Conservation (phyloP, 2,797 vertebrate genomes). For the Cyclopterus lumpus region DNA sequence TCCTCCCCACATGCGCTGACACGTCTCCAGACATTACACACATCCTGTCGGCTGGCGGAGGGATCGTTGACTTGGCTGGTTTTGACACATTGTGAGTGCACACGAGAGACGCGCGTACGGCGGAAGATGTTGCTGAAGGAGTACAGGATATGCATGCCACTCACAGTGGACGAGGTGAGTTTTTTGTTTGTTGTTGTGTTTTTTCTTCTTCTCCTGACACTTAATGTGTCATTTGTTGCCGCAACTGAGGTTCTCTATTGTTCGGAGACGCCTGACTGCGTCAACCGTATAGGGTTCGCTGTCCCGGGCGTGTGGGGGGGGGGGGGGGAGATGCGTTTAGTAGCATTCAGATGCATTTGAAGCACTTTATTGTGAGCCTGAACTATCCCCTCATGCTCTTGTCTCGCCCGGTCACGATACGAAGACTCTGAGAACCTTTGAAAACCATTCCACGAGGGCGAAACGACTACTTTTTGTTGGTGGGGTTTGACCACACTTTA, state of each 20-base stretch:
- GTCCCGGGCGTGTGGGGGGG: conserved; percentile 36
- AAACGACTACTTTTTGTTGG: background rate
- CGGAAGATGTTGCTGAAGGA: conserved; percentile 96
- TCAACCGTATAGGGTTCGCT: background rate
- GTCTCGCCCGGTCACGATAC: background rate
- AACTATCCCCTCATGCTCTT: background rate
- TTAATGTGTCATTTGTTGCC: background rate
- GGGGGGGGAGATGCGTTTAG: background rate
- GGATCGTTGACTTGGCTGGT: conserved; percentile 39
- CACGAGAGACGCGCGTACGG: conserved; percentile 32
- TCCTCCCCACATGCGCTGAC: conserved; percentile 60
- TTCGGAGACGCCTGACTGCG: background rate
- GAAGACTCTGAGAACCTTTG: background rate
- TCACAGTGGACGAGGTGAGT: conserved; percentile 97
- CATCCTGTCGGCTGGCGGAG: conserved; percentile 61
- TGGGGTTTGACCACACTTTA: background rate
- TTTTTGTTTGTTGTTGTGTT: too few relatives aligned
- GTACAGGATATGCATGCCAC: conserved; percentile 98
- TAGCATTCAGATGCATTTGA: conserved; percentile 14
- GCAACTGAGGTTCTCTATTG: background rate
- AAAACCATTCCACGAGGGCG: background rate
- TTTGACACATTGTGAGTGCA: conserved; percentile 53
- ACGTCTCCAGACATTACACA: conserved; percentile 49
- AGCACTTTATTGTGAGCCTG: background rate
- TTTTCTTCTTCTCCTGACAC: background rate